These are phyloP conservation scores for Luehdorfia chinensis DNA, from an alignment of 1,140 invertebrate species.

Conservation along the genomic window DNA sequence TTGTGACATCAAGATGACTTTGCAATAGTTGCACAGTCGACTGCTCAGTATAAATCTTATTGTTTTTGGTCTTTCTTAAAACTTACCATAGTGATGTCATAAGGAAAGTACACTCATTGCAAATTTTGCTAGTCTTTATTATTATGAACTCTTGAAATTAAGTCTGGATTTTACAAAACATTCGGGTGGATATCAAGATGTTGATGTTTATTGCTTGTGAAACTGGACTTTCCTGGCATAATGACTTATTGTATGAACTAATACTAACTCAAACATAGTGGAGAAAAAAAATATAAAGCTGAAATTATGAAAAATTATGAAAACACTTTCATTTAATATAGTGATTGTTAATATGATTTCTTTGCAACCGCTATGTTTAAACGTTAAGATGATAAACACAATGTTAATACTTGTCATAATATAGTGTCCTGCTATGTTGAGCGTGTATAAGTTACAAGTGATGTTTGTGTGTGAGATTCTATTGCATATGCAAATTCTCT, in stretches of 20 bases:
- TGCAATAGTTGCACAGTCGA: too few relatives aligned
- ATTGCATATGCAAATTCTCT: background rate
- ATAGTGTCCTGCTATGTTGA: background rate
- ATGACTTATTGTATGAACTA: background rate
- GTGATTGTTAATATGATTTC: conserved; percentile 11
- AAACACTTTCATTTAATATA: conserved; percentile 18
- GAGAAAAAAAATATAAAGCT: conserved; percentile 26
- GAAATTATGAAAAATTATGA: conserved; percentile 19
- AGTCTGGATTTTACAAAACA: too few relatives aligned
- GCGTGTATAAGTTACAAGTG: background rate
- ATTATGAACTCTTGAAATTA: too few relatives aligned
- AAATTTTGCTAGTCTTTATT: too few relatives aligned
- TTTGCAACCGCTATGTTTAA: conserved; percentile 15
- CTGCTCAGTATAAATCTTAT: too few relatives aligned
- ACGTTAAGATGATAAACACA: conserved; percentile 24
- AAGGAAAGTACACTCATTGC: too few relatives aligned
- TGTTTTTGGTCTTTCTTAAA: too few relatives aligned
- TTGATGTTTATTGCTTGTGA: too few relatives aligned
- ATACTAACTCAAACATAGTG: conserved; percentile 31
- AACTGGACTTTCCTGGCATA: background rate
- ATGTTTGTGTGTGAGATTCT: background rate
- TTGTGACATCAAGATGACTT: too few relatives aligned
- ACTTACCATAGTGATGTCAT: too few relatives aligned
- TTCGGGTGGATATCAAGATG: too few relatives aligned
- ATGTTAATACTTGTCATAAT: conserved; percentile 33